Conservation (phyloP, 2,113 vertebrate species). For the Percina caprodes region DNA sequence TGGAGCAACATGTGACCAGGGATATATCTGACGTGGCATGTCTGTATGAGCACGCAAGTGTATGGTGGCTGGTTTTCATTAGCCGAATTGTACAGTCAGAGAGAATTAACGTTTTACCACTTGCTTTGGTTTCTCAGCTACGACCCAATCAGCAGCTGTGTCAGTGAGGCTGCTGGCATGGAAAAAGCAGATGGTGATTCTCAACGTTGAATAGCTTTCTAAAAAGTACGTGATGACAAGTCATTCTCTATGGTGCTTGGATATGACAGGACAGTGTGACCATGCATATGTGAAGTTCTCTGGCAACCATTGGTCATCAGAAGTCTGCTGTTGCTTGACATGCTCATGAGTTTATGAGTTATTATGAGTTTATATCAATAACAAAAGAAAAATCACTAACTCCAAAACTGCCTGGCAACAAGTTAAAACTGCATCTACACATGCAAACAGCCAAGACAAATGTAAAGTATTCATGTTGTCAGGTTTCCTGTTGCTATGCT, state of each 20-base stretch:
- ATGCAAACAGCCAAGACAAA: conserved; percentile 26
- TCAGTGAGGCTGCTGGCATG: conserved; percentile 27
- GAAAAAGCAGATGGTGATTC: conserved; percentile 44
- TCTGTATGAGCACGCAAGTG: conserved; percentile 26
- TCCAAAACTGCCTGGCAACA: conserved; percentile 19
- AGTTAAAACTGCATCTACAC: conserved; percentile 18
- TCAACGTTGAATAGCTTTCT: conserved; percentile 25
- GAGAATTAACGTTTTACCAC: conserved; percentile 14
- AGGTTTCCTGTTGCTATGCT: conserved; percentile 56
- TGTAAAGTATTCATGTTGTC: conserved; percentile 41
- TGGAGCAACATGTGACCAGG: conserved; percentile 36
- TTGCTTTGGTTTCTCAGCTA: conserved; percentile 20
- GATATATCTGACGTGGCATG: conserved; percentile 37
- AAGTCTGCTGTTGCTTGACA: conserved; percentile 11
- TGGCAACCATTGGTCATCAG: conserved; percentile 25
- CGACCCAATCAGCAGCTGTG: conserved; percentile 33
- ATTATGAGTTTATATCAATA: conserved; percentile 12
- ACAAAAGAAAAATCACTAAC: conserved; percentile 26
- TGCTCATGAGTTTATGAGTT: neutral
- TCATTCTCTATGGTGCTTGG: conserved; percentile 9
- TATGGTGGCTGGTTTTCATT: conserved; percentile 44
- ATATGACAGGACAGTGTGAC: conserved; percentile 8
- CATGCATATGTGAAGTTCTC: conserved; percentile 6
- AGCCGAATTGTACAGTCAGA: neutral
- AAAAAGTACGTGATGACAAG: conserved; percentile 48